These are phyloP conservation scores for Manis javanica DNA, from an alignment of 2,797 vertebrate genomes.

Conservation along the genomic window DNA sequence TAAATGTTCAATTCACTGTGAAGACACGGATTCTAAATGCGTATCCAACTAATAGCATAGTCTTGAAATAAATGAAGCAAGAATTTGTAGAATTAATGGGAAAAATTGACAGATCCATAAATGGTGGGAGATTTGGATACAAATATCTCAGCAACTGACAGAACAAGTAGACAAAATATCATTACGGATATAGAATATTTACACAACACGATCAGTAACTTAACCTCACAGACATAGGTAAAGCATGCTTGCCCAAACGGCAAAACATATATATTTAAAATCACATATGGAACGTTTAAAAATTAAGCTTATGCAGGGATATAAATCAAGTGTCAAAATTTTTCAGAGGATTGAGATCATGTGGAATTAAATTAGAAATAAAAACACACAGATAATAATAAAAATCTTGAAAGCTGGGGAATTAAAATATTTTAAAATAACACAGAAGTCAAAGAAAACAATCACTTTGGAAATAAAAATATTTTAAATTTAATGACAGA, in stretches of 20 bases:
- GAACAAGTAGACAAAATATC: not conserved
- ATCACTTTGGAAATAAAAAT: slow-evolving; percentile 19
- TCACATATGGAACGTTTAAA: not conserved
- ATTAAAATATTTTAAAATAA: not conserved
- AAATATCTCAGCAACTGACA: not conserved
- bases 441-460: not conserved
- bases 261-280: not conserved
- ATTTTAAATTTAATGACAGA: not conserved
- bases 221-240: not conserved
- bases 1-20: not conserved
- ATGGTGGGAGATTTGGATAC: not conserved
- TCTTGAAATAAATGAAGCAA: not conserved
- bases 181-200: not conserved
- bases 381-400: not conserved
- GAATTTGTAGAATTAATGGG: not conserved
- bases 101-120: not conserved
- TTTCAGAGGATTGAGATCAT: not conserved
- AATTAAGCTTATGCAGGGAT: not conserved
- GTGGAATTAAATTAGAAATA: not conserved
- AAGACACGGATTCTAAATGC: not conserved
- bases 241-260: not conserved
- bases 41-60: not conserved
- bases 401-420: not conserved
- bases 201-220: not conserved
- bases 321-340: not conserved